Base-by-base conservation (phyloP, 30 jellyfish, hydroid and myxozoan genomes). In the Chrysaora quinquecirrha region DNA sequence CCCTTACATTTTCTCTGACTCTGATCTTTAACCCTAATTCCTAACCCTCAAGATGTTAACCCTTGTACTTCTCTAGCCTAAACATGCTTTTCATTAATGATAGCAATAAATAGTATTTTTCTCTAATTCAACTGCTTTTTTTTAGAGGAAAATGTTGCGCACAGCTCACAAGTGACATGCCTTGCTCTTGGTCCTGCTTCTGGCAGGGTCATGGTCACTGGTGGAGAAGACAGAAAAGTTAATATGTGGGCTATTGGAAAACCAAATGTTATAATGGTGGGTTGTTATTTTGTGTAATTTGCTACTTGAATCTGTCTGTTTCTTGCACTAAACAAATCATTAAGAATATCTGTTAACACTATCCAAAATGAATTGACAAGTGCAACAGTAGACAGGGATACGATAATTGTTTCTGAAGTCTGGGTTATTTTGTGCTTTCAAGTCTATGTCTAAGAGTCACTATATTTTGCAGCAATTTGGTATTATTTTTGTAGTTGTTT, bases 201-300 rank as follows among this genome's bases (percentile, higher is more conserved):
- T 12, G 99, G 99, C 0, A 82, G 99, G 16, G 99, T 94, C 49
- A 87, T 94, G 96, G 99, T 94, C 18, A 94, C 99, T 82, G 99
- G 99, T 10, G 99, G 99, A 19, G 99, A 94, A 56, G 99, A 94
- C 80, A 74, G 96, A 34, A 94, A 94, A 78, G 99, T 94, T 7
- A 94, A 94, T 76, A 85, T 94, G 96, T 94, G 99, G 99, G 99
- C 99, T 32, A 75, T 94, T 68, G 99, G 99, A 18, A 86, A 94
- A 62, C 99, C 99, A 1, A 87, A 94, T 85, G 99, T 85, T 22
- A 94, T 94, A 1, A 80, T 94, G 94, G 99, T 94, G 78, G 56
- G 94, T 29, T 14, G 18, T 12, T 12, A 16, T 16, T 19, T 23
- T 1, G 30, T 49, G 2, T n/a, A 48, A 0, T 10, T 33, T 76